Percentiles rank a stretch among this genome's conserved stretches.
Conservation (phyloP, 2,113 vertebrate species). For the Pipra filicauda region DNA sequence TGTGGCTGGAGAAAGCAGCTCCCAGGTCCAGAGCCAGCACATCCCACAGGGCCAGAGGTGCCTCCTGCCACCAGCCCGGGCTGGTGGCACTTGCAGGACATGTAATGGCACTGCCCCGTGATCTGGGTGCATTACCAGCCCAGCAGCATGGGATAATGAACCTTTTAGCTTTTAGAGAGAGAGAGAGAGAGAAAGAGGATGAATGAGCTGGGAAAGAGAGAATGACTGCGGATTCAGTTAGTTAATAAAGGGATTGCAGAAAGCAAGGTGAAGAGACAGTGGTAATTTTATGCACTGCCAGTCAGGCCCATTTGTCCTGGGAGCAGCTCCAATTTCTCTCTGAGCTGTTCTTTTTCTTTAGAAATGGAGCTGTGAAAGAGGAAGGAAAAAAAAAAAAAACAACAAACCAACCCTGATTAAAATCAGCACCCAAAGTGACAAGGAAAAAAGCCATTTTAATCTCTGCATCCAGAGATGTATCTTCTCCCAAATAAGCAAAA, state of each 20-base stretch:
- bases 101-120: neutral
- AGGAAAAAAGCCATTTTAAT: constrained; percentile 27
- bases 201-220: constrained; percentile 31
- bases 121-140: neutral
- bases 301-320: constrained; percentile 59
- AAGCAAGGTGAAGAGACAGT: constrained; percentile 61
- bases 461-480: neutral
- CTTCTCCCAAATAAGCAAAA: neutral
- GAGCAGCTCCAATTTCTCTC: constrained; percentile 60
- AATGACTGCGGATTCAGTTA: constrained; percentile 20
- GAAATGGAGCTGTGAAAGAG: constrained; percentile 32
- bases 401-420: neutral
- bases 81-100: neutral
- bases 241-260: constrained; percentile 60
- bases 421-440: constrained; percentile 52
- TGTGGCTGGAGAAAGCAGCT: neutral
- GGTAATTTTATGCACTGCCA: constrained; percentile 70
- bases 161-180: neutral
- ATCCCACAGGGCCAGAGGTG: neutral
- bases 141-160: neutral
- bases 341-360: constrained; percentile 39
- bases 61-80: neutral
- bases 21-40: neutral
- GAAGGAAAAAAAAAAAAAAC: neutral
- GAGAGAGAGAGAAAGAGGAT: constrained; percentile 10